phyloP scores from a whole-genome alignment of 1,140 invertebrate species.

The Araneus ventricosus region DNA sequence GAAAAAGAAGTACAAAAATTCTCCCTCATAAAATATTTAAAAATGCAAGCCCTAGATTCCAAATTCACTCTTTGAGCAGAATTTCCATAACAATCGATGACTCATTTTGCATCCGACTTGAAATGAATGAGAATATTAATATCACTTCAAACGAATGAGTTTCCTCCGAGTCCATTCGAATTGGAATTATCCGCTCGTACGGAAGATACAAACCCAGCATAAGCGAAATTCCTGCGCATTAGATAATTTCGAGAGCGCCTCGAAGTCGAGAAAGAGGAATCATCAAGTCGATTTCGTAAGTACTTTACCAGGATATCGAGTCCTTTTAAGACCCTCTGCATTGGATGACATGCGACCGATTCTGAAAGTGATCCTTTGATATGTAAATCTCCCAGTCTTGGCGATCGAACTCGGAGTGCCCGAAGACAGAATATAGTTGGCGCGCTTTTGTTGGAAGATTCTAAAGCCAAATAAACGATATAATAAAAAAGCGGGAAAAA shows the following conservation, averaged over 20 bases:
- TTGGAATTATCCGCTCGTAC: not conserved
- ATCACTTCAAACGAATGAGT: conserved; percentile 27
- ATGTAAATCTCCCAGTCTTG: conserved; percentile 50
- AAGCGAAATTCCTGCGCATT: conserved; percentile 12
- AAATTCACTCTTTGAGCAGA: not conserved
- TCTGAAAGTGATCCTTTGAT: conserved; percentile 54
- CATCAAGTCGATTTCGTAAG: conserved; percentile 20
- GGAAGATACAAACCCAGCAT: not conserved
- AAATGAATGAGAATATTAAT: conserved; percentile 31
- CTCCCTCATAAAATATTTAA: not conserved
- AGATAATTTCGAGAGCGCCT: not conserved
- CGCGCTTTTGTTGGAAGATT: conserved; percentile 21
- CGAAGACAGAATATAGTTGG: not conserved
- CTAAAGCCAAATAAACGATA: conserved; percentile 61
- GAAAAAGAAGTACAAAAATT: not conserved
- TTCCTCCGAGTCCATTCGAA: not conserved
- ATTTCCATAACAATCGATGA: conserved; percentile 56
- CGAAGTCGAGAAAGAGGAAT: not conserved
- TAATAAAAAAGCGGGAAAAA: conserved; percentile 13
- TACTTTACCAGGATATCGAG: conserved; percentile 30
- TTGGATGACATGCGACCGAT: conserved; percentile 26
- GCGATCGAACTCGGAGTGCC: not conserved
- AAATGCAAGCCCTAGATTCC: not conserved
- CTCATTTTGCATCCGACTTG: not conserved
- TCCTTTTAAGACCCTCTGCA: not conserved